Percentiles rank a stretch among this genome's conserved stretches.
phyloP scores from a whole-genome alignment of 2,113 vertebrate species.

The Laterallus jamaicensis region DNA sequence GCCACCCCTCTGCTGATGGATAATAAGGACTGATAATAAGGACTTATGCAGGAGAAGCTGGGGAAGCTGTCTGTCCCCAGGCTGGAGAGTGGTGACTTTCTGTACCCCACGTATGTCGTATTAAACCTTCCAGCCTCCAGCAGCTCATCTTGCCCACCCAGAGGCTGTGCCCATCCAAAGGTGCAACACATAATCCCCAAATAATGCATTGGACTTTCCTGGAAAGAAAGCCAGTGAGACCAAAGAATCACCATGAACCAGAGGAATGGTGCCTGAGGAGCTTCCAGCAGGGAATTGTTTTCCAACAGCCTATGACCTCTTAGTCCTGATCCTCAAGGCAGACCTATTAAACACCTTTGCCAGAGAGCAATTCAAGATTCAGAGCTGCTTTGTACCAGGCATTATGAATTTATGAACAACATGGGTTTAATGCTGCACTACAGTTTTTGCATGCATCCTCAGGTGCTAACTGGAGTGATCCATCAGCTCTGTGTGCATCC shows the following conservation, averaged over 20 bases:
- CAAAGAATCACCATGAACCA: background rate
- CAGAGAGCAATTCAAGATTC: background rate
- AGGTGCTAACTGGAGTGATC: background rate
- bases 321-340: background rate
- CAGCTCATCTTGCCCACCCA: background rate
- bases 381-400: background rate
- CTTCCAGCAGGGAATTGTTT: background rate
- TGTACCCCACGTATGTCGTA: background rate
- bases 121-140: background rate
- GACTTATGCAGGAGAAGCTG: background rate
- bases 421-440: background rate
- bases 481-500: background rate
- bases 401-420: background rate
- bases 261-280: background rate
- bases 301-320: background rate
- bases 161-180: background rate
- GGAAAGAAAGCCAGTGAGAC: background rate
- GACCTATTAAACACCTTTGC: background rate
- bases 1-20: too few species aligned
- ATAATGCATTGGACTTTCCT: background rate
- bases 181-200: background rate
- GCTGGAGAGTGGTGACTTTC: background rate
- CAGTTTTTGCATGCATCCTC: background rate
- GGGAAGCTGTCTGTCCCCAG: background rate
- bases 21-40: background rate